Conservation (phyloP, 2,888 invertebrate genomes). For the Bibio marci region DNA sequence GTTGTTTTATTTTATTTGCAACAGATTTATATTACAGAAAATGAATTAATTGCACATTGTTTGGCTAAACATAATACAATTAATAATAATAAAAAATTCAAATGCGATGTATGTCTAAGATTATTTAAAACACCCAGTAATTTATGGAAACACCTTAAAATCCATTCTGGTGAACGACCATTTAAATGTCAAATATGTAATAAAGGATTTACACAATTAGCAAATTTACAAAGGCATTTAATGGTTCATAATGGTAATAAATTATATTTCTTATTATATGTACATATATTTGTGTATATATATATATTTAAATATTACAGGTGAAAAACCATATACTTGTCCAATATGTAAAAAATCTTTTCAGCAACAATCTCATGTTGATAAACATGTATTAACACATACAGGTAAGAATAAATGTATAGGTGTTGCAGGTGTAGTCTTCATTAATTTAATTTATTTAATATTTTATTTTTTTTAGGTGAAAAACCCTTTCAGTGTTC, state of each 20-base stretch:
- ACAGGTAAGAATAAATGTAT: constrained; percentile 6
- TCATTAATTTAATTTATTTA: not conserved
- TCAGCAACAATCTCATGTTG: constrained; percentile 9
- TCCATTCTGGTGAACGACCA: constrained; percentile 8
- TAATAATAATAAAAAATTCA: constrained; percentile 1
- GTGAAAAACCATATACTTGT: constrained; percentile 9
- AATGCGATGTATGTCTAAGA: constrained; percentile 8
- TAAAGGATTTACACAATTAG: constrained; percentile 10
- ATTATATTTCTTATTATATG: not conserved
- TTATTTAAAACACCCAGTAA: constrained; percentile 8
- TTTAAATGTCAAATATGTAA: constrained; percentile 9
- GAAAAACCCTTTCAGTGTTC: constrained; percentile 8
- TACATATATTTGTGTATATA: not conserved
- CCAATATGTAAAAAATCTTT: constrained; percentile 9
- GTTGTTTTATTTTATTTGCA: not conserved
- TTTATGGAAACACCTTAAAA: constrained; percentile 9
- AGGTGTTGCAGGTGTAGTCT: not conserved
- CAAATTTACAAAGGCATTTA: constrained; percentile 10
- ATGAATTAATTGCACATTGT: constrained; percentile 3
- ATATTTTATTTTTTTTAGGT: constrained; percentile 4
- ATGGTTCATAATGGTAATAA: too few species aligned
- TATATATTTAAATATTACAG: constrained; percentile 4
- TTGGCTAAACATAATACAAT: not conserved
- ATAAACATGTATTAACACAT: constrained; percentile 9
- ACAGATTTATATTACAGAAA: constrained; percentile 2